Percentiles rank a stretch among this genome's conserved stretches.
phyloP scores from a whole-genome alignment of 2,797 vertebrate genomes.

The Alosa sapidissima region DNA sequence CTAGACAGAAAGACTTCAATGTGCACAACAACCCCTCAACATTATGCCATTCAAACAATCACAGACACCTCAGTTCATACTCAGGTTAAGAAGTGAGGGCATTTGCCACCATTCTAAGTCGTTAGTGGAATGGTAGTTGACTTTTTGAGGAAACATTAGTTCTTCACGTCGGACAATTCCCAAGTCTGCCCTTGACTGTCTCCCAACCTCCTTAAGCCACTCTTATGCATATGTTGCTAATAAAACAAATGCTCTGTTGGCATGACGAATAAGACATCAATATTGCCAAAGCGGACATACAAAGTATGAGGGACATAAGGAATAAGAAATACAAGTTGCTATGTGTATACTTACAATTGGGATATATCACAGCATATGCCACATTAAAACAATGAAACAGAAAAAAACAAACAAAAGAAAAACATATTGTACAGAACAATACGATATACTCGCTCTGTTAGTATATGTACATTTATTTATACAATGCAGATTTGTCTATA shows the following conservation, averaged over 20 bases:
- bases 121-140: not conserved
- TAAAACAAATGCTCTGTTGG: not conserved
- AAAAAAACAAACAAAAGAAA: no score
- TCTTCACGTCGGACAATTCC: not conserved
- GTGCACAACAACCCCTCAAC: not conserved
- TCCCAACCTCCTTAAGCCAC: not conserved
- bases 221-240: not conserved
- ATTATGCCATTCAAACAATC: not conserved
- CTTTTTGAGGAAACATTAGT: not conserved
- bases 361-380: no score
- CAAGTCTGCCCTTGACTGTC: not conserved
- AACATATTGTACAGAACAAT: no score
- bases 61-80: not conserved
- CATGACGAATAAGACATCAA: no score
- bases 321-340: no score
- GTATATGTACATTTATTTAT: no score
- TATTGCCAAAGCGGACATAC: no score
- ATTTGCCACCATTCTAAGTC: not conserved
- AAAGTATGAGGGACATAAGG: no score
- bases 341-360: no score
- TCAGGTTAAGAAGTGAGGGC: not conserved
- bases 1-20: not conserved
- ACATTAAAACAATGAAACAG: no score
- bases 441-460: no score
- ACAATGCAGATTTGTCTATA: no score